Evolutionary conservation across 2,113 vertebrate genomes (phyloP).

Genomic region (Zingel zingel): DNA sequence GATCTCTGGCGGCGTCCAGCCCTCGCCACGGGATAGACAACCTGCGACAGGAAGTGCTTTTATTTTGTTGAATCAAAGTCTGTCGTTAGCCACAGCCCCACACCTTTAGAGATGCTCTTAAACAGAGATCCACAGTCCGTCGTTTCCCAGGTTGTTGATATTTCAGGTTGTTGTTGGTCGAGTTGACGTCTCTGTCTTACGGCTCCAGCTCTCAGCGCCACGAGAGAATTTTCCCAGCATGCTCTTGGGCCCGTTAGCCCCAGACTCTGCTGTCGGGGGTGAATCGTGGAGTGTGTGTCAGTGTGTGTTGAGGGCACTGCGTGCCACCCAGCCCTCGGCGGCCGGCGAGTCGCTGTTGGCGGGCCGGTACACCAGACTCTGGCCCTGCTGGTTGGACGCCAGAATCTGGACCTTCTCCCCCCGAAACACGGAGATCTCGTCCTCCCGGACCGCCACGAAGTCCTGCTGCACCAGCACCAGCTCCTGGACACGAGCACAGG

Average conservation of each 20-base stretch:
- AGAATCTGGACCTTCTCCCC: conserved; percentile 98
- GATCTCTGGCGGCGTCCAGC: too few relatives aligned
- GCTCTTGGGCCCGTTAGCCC: conserved; percentile 20
- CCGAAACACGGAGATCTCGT: conserved; percentile 96
- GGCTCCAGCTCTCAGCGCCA: not conserved
- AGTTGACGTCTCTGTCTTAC: not conserved
- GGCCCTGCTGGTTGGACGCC: conserved; percentile 97
- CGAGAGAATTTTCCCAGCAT: conserved; percentile 12
- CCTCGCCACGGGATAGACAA: too few relatives aligned
- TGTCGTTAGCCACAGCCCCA: too few relatives aligned
- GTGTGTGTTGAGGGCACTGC: conserved; percentile 87
- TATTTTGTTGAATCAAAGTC: too few relatives aligned
- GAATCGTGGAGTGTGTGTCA: conserved; percentile 34
- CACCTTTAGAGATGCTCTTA: too few relatives aligned
- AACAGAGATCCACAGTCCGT: too few relatives aligned
- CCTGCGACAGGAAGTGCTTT: too few relatives aligned
- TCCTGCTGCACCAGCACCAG: conserved; percentile 94
- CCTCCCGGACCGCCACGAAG: conserved; percentile 96
- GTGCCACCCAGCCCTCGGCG: conserved; percentile 97
- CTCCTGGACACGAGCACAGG: conserved; percentile 55
- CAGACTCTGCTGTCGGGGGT: conserved; percentile 43
- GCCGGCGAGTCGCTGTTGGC: conserved; percentile 94
- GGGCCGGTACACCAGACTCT: conserved; percentile 96
- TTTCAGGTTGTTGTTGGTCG: not conserved
- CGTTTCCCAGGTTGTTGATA: not conserved